Conservation (phyloP, 2,888 invertebrate species). For the Drosophila recens region DNA sequence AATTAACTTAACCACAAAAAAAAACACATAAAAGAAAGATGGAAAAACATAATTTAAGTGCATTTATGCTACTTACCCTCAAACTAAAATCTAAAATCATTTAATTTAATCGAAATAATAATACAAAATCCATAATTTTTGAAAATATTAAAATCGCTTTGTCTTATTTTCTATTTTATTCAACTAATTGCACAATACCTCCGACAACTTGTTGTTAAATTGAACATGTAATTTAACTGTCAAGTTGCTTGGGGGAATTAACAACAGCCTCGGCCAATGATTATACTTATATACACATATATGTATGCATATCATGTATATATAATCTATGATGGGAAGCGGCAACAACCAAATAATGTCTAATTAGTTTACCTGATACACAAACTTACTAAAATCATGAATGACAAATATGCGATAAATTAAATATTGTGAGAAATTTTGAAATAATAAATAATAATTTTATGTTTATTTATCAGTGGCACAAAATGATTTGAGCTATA, state of each 20-base stretch:
- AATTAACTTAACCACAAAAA: slow-evolving; percentile 63
- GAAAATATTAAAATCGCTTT: slow-evolving; percentile 58
- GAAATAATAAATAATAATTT: slow-evolving; percentile 55
- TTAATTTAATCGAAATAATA: slow-evolving; percentile 68
- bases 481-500: slow-evolving; percentile 2
- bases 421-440: slow-evolving; percentile 45
- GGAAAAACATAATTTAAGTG: slow-evolving; percentile 53
- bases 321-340: slow-evolving; percentile 50
- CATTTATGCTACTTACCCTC: slow-evolving; percentile 62
- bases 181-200: slow-evolving; percentile 37
- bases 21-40: slow-evolving; percentile 32
- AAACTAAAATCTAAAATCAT: slow-evolving; percentile 55
- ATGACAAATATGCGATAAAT: slow-evolving; percentile 32
- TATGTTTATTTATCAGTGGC: slow-evolving; percentile 34
- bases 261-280: slow-evolving; percentile 43
- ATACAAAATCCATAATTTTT: slow-evolving; percentile 75
- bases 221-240: slow-evolving; percentile 37
- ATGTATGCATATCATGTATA: slow-evolving; percentile 33
- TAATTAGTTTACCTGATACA: slow-evolving; percentile 33
- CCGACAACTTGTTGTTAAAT: slow-evolving; percentile 53
- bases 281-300: slow-evolving; percentile 21
- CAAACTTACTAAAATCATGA: slow-evolving; percentile 38
- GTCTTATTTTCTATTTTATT: slow-evolving; percentile 31
- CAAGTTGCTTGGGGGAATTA: slow-evolving; percentile 47
- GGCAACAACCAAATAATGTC: slow-evolving; percentile 59